A percentile compares a stretch with the other conserved stretches of the same genome.
These are phyloP conservation scores for Lycaon pictus DNA, from an alignment of 2,113 vertebrate species.

Conservation along the genomic window DNA sequence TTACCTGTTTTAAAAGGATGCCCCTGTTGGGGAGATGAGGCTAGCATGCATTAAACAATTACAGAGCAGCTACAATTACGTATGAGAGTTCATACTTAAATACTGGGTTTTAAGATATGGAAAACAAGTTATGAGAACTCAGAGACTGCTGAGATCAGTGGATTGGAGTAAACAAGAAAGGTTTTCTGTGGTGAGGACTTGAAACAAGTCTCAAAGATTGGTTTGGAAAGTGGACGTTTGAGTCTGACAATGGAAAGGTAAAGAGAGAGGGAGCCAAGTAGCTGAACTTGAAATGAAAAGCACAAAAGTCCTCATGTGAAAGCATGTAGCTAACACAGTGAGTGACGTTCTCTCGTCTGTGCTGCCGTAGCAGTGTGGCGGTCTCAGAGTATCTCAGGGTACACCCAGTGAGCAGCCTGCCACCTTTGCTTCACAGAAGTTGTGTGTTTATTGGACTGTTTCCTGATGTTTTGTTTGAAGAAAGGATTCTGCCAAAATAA, in stretches of 20 bases:
- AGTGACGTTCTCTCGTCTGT: background rate
- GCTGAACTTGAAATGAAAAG: background rate
- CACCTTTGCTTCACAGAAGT: background rate
- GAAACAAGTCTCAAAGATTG: background rate
- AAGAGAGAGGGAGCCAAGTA: background rate
- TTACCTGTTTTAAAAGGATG: constrained; percentile 30
- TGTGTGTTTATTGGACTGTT: background rate
- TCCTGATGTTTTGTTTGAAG: constrained; percentile 39
- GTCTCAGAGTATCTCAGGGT: background rate
- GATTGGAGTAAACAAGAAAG: background rate
- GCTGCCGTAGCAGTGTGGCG: background rate
- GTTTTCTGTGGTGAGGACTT: constrained; percentile 8
- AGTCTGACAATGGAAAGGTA: background rate
- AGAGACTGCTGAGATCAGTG: background rate
- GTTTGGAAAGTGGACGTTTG: constrained; percentile 15
- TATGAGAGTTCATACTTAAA: background rate
- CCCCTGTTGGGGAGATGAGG: background rate
- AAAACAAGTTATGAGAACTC: background rate
- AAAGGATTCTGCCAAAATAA: constrained; percentile 47
- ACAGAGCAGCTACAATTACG: background rate
- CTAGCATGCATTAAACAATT: background rate
- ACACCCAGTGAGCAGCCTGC: background rate
- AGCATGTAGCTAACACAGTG: background rate
- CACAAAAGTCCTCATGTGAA: background rate
- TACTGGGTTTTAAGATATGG: background rate